Evolutionary conservation across 1,140 invertebrate genomes (phyloP).

Genomic region (Copidosoma floridanum): DNA sequence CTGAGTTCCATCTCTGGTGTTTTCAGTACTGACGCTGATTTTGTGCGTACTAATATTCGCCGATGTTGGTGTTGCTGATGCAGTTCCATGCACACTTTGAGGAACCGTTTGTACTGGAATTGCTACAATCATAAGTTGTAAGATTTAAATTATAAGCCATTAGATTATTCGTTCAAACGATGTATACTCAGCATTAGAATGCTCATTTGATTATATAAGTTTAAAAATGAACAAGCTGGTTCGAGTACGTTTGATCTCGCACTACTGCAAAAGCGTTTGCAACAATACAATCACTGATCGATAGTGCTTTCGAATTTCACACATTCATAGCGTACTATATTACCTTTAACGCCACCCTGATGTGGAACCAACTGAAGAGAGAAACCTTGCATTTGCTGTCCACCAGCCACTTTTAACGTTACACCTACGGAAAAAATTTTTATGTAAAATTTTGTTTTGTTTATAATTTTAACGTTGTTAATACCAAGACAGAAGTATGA

Average conservation of each 20-base stretch:
- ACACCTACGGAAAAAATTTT: conserved; percentile 47
- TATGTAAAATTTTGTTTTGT: not conserved
- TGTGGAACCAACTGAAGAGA: conserved; percentile 63
- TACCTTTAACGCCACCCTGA: conserved; percentile 61
- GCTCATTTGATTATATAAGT: conserved; percentile 37
- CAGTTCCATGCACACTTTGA: conserved; percentile 45
- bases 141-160: too few species aligned
- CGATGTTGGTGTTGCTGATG: conserved; percentile 42
- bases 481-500: not conserved
- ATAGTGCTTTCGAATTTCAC: conserved; percentile 38
- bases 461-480: too few species aligned
- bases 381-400: conserved; percentile 56
- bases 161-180: too few species aligned
- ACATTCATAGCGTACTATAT: conserved; percentile 3
- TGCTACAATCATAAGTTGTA: conserved; percentile 49
- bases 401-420: conserved; percentile 53
- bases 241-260: conserved; percentile 20
- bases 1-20: conserved; percentile 47
- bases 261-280: conserved; percentile 49
- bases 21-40: conserved; percentile 50
- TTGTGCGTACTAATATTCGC: conserved; percentile 48
- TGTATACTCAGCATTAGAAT: conserved; percentile 46
- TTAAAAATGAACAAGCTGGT: conserved; percentile 29
- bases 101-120: conserved; percentile 55
- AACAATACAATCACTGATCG: conserved; percentile 52